Conservation (phyloP, 2,113 vertebrate species). For the Rhinolophus ferrumequinum region DNA sequence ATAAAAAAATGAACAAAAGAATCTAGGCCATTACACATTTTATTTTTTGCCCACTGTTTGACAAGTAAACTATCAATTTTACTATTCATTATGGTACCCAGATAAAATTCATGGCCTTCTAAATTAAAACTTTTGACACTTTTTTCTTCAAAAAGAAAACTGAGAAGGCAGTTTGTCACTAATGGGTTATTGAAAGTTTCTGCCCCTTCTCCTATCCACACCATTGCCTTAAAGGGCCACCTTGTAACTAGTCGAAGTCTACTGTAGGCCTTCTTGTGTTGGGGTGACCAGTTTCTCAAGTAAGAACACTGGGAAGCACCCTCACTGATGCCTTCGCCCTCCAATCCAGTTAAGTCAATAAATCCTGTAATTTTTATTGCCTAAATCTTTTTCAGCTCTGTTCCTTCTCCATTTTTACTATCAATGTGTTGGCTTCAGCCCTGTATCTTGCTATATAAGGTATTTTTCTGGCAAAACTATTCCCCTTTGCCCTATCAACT, state of each 20-base stretch:
- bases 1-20: conserved; percentile 10
- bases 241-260: neutral
- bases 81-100: neutral
- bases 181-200: neutral
- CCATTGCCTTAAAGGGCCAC: neutral
- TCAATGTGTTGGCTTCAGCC: neutral
- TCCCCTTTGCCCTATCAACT: neutral
- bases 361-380: neutral
- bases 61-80: neutral
- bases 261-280: neutral
- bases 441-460: neutral
- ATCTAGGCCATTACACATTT: neutral
- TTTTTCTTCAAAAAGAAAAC: conserved; percentile 15
- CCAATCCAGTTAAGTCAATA: neutral
- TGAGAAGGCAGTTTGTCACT: neutral
- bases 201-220: neutral
- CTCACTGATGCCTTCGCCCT: neutral
- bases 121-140: conserved; percentile 4
- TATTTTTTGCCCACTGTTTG: neutral
- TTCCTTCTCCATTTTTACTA: neutral
- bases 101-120: neutral
- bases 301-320: neutral
- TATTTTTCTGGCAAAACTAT: neutral
- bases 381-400: conserved; percentile 14
- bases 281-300: neutral